Evolutionary conservation across 2,113 vertebrate genomes (phyloP), one percentile per base, ranked within the genome.

Genomic region (Nothocercus julius): DNA sequence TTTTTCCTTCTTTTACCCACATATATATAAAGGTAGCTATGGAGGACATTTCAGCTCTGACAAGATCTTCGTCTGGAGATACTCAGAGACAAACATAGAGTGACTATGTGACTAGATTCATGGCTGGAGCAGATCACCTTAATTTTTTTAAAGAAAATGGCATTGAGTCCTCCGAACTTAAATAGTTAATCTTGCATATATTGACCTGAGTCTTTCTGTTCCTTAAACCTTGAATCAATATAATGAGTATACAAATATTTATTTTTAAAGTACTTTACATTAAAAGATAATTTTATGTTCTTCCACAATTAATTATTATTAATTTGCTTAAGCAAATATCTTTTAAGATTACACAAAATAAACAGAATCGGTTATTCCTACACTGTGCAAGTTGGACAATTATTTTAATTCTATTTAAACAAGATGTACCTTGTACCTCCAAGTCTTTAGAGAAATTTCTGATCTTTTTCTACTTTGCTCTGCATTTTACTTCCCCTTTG

Each of bases 161-260:
- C 86, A 13, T 0, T 0, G 13, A 38, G 84, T 7, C 10, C 7
- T 72, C 53, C 28, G 84, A 93, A 83, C 83, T 78, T 74, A 83
- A 90, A 68, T 16, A 42, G 54, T 61, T 45, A 20, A 21, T 72
- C 42, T 80, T 83, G 32, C 20, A 92, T 38, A 59, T 74, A 74
- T 28, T 44, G 25, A 30, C 34, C 28, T 72, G 28, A 83, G 56
- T 4, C 32, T 73, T 90, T 89, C 58, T 89, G 12, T 40, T 82
- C 16, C 47, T 90, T 78, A 77, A 81, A 54, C 9, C 73, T 85
- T 40, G 14, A 81, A 24, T 86, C 9, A 0, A 90, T 83, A 47
- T 9, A 67, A 69, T 32, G 32, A 85, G 30, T 62, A 78, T n/a
- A 78, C 54, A 92, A 95, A 91, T 91, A 91, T 83, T 93, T 97